Base-by-base conservation (phyloP, 2,797 vertebrate genomes). In the Oreochromis grahami region DNA sequence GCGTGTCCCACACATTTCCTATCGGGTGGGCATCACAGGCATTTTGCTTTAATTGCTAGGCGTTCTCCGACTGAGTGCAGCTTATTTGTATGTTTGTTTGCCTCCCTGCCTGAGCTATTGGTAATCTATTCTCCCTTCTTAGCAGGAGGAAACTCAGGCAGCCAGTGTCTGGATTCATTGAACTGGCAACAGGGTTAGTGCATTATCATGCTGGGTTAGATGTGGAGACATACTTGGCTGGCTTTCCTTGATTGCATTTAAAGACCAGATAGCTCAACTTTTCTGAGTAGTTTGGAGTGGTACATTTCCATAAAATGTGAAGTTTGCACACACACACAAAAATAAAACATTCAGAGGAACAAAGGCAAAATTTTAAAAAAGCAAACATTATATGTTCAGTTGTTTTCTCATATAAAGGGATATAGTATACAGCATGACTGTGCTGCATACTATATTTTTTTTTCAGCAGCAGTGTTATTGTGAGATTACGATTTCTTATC, bases 1-100 rank as follows among this genome's bases (percentile, higher is more conserved):
- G 93, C 96, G 91, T 95, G 96, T 97, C 96, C 96, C 95, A 96
- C 96, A 95, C 96, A 94, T 96, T 96, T 96, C 96, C 96, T 93
- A 96, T 96, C 95, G 95, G 92, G 94, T 95, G 96, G 96, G 97
- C 97, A 95, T 97, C 97, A 92, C 93, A 96, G 96, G 95, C 96
- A 96, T 97, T 97, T 93, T 96, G 94, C 97, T 97, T 96, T 96
- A 96, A 97, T 96, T 97, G 96, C 90, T 87, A 95, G 95, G 94
- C 95, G 91, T 96, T 96, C 94, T 96, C 96, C 87, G 93, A 96
- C 93, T 96, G 93, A 94, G 90, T 93, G 91, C 90, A 91, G 91
- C 93, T 94, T 94, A 94, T 96, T 96, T 95, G 93, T 95, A 95
- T 94, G 93, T 94, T 95, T 95, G 94, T 93, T 94, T 94, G 92